A percentile compares a stretch with the other conserved stretches of the same genome.
Conservation (phyloP, 2,113 vertebrate species). For the Perccottus glenii region DNA sequence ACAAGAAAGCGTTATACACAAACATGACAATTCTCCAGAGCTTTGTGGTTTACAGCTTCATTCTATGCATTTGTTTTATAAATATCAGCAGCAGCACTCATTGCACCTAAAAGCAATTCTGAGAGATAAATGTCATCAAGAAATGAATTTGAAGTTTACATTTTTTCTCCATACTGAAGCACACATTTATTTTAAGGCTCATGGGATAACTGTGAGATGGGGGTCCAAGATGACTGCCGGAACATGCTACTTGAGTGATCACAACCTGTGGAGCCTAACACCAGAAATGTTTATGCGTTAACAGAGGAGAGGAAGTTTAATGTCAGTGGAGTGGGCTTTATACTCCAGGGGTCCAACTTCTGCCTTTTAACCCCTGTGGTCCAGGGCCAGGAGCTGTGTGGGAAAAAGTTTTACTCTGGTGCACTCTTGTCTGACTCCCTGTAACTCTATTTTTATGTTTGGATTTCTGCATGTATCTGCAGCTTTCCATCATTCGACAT, state of each 20-base stretch:
- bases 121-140: neutral
- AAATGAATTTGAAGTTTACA: no score
- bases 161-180: no score
- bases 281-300: constrained; percentile 52
- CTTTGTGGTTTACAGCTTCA: constrained; percentile 35
- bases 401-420: constrained; percentile 57
- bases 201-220: neutral
- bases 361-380: constrained; percentile 33
- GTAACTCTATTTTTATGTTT: constrained; percentile 16
- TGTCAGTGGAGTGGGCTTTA: constrained; percentile 34
- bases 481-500: neutral
- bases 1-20: constrained; percentile 20
- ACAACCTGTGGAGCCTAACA: constrained; percentile 3
- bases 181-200: no score
- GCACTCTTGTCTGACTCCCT: constrained; percentile 1
- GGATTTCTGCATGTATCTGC: neutral
- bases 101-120: neutral
- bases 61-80: constrained; percentile 48
- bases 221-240: neutral
- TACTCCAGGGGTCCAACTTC: constrained; percentile 44
- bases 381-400: constrained; percentile 41
- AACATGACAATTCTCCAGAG: constrained; percentile 37
- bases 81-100: constrained; percentile 22
- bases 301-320: constrained; percentile 56
- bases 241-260: constrained; percentile 4